Evolutionary conservation across 2,797 vertebrate genomes (phyloP).

Genomic region (Orestias chungarensis): DNA sequence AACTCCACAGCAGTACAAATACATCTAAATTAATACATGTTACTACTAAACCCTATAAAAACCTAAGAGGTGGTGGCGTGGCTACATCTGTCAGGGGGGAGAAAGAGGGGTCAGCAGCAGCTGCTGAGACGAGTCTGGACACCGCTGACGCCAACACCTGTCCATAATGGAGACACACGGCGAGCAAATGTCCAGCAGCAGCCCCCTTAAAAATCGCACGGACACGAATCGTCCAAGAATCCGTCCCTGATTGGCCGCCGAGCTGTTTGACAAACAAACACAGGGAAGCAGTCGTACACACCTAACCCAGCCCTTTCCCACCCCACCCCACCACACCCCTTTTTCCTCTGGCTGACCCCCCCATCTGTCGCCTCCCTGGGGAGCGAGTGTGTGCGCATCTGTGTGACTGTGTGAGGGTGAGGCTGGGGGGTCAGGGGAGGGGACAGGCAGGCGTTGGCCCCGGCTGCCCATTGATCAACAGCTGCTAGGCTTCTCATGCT

Average conservation of each 20-base stretch:
- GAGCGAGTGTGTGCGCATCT: constrained; percentile 59
- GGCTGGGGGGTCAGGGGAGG: constrained; percentile 68
- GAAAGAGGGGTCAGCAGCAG: constrained; percentile 72
- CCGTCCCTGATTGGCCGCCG: constrained; percentile 20
- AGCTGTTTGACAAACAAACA: constrained; percentile 28
- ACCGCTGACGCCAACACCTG: constrained; percentile 84
- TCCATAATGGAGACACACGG: constrained; percentile 78
- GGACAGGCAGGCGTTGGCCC: constrained; percentile 79
- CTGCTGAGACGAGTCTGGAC: constrained; percentile 82
- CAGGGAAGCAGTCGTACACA: constrained; percentile 45
- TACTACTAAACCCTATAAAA: no score
- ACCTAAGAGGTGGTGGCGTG: constrained; percentile 73
- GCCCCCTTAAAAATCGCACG: constrained; percentile 41
- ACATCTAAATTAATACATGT: no score
- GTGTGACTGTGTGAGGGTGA: constrained; percentile 51
- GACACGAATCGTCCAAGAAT: constrained; percentile 17
- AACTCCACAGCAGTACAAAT: no score
- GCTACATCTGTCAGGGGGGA: constrained; percentile 80
- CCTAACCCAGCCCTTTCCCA: constrained; percentile 64
- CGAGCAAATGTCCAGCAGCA: constrained; percentile 80
- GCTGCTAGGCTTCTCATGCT: constrained; percentile 83
- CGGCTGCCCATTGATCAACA: constrained; percentile 81
- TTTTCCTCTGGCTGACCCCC: constrained; percentile 79
- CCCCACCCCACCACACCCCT: constrained; percentile 60
- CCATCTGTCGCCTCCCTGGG: constrained; percentile 82